Percentiles rank a stretch among this genome's conserved stretches.
phyloP scores from a whole-genome alignment of 2,113 vertebrate species.

The Telmatochromis brachygnathus region DNA sequence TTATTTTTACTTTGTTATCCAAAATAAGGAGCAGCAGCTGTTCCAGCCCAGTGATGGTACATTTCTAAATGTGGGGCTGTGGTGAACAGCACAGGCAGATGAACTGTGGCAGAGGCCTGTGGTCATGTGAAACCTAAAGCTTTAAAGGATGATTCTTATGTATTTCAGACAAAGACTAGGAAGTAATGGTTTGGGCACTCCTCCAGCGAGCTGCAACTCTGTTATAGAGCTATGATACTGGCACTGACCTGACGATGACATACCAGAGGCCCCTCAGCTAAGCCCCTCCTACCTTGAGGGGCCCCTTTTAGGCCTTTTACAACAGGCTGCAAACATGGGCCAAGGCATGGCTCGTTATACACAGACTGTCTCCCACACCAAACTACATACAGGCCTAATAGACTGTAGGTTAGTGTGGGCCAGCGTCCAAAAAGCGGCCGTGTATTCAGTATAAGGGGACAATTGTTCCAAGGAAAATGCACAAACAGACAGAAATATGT shows the following conservation, averaged over 20 bases:
- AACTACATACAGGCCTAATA: background rate
- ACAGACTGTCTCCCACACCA: constrained; percentile 1
- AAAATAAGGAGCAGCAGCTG: background rate
- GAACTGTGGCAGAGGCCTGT: background rate
- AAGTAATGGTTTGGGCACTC: constrained; percentile 26
- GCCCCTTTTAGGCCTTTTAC: constrained; percentile 46
- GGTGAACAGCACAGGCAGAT: background rate
- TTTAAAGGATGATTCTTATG: background rate
- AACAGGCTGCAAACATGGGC: constrained; percentile 41
- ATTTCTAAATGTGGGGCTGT: background rate
- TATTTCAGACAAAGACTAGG: background rate
- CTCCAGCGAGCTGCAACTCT: constrained; percentile 1
- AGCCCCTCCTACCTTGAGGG: constrained; percentile 40
- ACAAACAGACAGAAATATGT: constrained; percentile 23
- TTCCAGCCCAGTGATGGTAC: background rate
- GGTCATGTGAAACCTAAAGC: background rate
- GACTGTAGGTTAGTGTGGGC: background rate
- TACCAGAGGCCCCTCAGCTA: constrained; percentile 49
- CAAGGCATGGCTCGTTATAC: constrained; percentile 26
- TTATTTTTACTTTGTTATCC: background rate
- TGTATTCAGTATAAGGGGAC: constrained; percentile 22
- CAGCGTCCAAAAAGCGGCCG: background rate
- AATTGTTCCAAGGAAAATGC: constrained; percentile 27
- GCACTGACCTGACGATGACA: constrained; percentile 59
- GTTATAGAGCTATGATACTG: constrained; percentile 40